Percentiles rank a stretch among this genome's conserved stretches.
phyloP scores from a whole-genome alignment of 2,113 vertebrate species.

The Rattus norvegicus region GRCr8 NC_086019.1:220986001-220986500 shows the following conservation, averaged over 20 bases:
- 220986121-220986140: background rate
- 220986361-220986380: background rate
- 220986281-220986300: background rate
- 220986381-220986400: background rate
- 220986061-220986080: background rate
- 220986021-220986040: background rate
- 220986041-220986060: background rate
- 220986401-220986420: background rate
- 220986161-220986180: background rate
- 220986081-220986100: background rate
- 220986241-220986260: conserved; percentile 42
- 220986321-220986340: background rate
- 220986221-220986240: background rate
- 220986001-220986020: background rate
- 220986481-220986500: background rate
- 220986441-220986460: background rate
- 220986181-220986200: conserved; percentile 3
- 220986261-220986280: background rate
- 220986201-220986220: background rate
- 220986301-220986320: conserved; percentile 5
- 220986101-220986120: background rate
- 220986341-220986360: background rate
- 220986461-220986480: background rate
- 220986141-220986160: background rate
- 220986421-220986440: background rate